Evolutionary conservation across 30 jellyfish, hydroid and myxozoan genomes (phyloP), one percentile per base, ranked within the genome.

Genomic region (Hydractinia symbiolongicarpus): DNA sequence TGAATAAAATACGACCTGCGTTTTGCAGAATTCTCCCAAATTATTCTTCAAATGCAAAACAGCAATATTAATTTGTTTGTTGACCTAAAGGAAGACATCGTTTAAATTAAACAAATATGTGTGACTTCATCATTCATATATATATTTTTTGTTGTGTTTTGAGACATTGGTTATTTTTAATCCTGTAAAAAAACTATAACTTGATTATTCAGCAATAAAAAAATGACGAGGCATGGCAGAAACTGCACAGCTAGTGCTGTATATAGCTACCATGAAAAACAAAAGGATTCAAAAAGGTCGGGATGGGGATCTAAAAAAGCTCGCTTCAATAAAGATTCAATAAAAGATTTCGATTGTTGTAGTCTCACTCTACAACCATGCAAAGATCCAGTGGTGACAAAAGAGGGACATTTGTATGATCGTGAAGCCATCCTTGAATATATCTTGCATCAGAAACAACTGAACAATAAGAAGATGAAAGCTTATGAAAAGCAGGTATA

Each of bases 191-290:
- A 30, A 30, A 30, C 1, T 30, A 30, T 30, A 30, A 1, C 44
- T 30, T 30, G 2, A 30, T 30, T 30, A 30, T 30, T 30, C 2
- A 30, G 44, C 44, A 30, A 30, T 30, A 30, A 30, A 30, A 30
- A 30, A 30, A 94, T 94, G 99, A 88, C 99, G 67, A 64, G 96
- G 54, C 99, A 94, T 78, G 99, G 97, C 7, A 81, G 73, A 79
- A 94, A 94, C 79, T 84, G 91, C 67, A 94, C 99, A n/a, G 99
- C 99, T 10, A 86, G 96, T 67, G 95, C 99, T 9, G 97, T 94
- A 30, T 94, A 88, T 75, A 79, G 97, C 16, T 88, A 94, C 75
- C 97, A 94, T 55, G 99, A 94, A 81, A 88, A 89, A 72, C 89
- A 88, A 82, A 89, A 83, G 78, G 99, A 89, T 84, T 78, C 99